phyloP scores from a whole-genome alignment of 2,888 invertebrate species.

The Strigamia crassipes region DNA sequence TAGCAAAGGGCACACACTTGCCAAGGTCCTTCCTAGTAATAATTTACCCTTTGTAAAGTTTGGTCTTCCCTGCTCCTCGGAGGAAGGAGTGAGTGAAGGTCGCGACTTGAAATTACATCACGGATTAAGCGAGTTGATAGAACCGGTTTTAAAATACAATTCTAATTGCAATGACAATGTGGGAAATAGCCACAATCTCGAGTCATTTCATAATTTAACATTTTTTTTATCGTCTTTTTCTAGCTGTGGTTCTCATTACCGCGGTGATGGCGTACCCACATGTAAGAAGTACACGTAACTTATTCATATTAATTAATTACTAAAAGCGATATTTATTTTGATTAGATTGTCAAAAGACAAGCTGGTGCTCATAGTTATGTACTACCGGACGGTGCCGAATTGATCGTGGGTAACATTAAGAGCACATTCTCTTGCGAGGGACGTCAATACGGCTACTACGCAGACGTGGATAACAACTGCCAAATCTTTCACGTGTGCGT shows the following conservation, averaged over 20 bases:
- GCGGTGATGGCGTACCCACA: conserved; percentile 4
- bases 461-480: conserved; percentile 53
- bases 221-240: neutral
- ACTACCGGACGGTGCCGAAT: conserved; percentile 44
- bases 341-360: conserved; percentile 42
- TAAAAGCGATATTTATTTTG: neutral
- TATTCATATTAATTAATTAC: neutral
- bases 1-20: neutral
- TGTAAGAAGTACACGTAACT: neutral
- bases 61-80: neutral
- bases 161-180: conserved; percentile 13
- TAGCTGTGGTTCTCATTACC: neutral
- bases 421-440: conserved; percentile 51
- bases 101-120: conserved; percentile 17
- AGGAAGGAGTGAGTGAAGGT: conserved; percentile 19
- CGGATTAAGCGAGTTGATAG: neutral
- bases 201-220: neutral
- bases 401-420: conserved; percentile 37
- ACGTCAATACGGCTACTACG: conserved; percentile 53
- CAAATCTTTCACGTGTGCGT: conserved; percentile 53
- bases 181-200: neutral
- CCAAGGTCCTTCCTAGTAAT: conserved; percentile 6
- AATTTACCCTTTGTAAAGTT: neutral
- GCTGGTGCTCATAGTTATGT: conserved; percentile 15
- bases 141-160: neutral